These are phyloP conservation scores for Psettodes erumei DNA, from an alignment of 2,113 vertebrate species.

Conservation along the genomic window DNA sequence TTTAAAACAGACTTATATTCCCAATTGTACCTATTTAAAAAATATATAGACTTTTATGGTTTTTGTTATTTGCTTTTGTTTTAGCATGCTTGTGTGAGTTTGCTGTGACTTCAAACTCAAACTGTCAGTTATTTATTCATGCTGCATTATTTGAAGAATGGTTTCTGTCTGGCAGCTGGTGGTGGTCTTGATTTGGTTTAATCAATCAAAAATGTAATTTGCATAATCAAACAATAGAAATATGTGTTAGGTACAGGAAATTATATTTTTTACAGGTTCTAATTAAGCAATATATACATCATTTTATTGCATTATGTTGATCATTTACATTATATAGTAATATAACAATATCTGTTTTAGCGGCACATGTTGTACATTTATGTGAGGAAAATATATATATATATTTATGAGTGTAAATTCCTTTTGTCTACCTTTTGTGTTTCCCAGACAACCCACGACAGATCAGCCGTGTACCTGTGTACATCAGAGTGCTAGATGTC, in stretches of 20 bases:
- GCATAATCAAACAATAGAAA: not conserved
- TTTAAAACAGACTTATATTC: not conserved
- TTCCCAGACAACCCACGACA: constrained; percentile 89
- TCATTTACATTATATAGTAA: too few species aligned
- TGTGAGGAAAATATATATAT: too few species aligned
- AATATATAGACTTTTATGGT: too few species aligned
- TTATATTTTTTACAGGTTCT: too few species aligned
- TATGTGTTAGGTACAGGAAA: not conserved
- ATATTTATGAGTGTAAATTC: constrained; percentile 14
- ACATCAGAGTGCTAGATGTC: constrained; percentile 91
- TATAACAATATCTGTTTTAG: too few species aligned
- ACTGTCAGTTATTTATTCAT: not conserved
- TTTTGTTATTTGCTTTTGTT: not conserved
- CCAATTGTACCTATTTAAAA: not conserved
- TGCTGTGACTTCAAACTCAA: too few species aligned
- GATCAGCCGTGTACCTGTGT: constrained; percentile 89
- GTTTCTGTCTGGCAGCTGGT: not conserved
- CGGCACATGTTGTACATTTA: too few species aligned
- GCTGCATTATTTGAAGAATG: not conserved
- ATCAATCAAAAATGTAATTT: not conserved
- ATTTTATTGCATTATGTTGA: too few species aligned
- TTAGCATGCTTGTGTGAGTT: too few species aligned
- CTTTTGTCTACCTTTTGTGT: constrained; percentile 21
- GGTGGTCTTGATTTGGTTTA: not conserved
- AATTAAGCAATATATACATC: too few species aligned